Percentiles rank a stretch among this genome's conserved stretches.
Conservation (phyloP, 2,888 invertebrate genomes). For the Macrosiphum euphorbiae region DNA sequence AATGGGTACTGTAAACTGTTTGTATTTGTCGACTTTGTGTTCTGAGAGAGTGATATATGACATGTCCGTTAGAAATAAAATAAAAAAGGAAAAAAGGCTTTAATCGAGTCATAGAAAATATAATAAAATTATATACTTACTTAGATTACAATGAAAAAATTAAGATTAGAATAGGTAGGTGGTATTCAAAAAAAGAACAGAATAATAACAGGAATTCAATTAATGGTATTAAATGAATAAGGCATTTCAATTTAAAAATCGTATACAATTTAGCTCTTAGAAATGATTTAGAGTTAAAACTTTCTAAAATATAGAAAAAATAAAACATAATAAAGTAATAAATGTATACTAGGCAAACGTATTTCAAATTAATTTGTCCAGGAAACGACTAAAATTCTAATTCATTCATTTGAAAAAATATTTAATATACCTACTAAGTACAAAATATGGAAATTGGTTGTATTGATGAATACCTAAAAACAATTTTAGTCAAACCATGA, state of each 20-base stretch:
- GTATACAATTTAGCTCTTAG: not conserved
- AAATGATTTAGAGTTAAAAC: not conserved
- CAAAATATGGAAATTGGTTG: not conserved
- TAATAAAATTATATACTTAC: not conserved
- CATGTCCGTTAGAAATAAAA: constrained; percentile 43
- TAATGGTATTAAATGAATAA: not conserved
- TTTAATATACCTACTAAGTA: not conserved
- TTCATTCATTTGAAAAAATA: not conserved
- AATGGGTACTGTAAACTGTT: constrained; percentile 53
- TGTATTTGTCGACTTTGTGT: constrained; percentile 60
- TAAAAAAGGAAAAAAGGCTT: constrained; percentile 42
- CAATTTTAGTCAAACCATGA: not conserved
- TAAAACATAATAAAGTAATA: not conserved
- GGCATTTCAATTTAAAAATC: not conserved
- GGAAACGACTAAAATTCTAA: not conserved
- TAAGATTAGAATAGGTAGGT: not conserved
- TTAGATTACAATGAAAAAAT: not conserved
- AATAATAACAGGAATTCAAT: not conserved
- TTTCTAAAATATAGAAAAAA: not conserved
- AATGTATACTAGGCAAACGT: not conserved
- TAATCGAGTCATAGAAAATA: constrained; percentile 19
- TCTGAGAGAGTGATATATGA: constrained; percentile 51
- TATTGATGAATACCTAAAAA: not conserved
- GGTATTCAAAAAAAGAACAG: not conserved
- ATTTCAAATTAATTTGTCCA: not conserved